These are phyloP conservation scores for Fulmarus glacialis DNA, from an alignment of 2,113 vertebrate genomes.

Conservation along the genomic window DNA sequence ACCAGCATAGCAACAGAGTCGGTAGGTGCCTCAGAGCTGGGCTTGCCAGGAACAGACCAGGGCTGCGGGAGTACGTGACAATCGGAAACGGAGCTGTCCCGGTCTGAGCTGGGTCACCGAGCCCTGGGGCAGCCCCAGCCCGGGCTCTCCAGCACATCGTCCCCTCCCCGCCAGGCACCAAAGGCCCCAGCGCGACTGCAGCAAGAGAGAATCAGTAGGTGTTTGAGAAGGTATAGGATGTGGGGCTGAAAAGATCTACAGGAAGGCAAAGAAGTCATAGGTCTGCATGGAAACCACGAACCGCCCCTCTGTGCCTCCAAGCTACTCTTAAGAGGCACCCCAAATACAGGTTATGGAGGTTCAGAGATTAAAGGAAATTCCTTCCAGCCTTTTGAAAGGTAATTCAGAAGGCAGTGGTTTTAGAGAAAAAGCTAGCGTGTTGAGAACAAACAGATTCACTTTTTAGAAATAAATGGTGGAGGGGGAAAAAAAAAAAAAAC, in stretches of 20 bases:
- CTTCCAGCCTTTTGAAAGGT: background rate
- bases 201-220: rapidly evolving
- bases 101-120: background rate
- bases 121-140: background rate
- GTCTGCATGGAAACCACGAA: background rate
- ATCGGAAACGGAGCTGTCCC: rapidly evolving
- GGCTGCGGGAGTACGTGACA: background rate
- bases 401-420: background rate
- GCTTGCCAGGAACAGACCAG: background rate
- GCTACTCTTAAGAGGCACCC: background rate
- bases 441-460: background rate
- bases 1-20: background rate
- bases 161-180: background rate
- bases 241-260: rapidly evolving
- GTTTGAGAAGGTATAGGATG: rapidly evolving
- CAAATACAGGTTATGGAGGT: background rate
- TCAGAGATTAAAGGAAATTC: background rate
- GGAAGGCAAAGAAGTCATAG: background rate
- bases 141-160: background rate
- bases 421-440: background rate
- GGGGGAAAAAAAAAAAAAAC: rapidly evolving
- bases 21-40: background rate
- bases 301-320: background rate
- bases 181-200: background rate
- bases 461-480: background rate